Conservation (phyloP, 2,797 vertebrate species). For the Spea hammondii region DNA sequence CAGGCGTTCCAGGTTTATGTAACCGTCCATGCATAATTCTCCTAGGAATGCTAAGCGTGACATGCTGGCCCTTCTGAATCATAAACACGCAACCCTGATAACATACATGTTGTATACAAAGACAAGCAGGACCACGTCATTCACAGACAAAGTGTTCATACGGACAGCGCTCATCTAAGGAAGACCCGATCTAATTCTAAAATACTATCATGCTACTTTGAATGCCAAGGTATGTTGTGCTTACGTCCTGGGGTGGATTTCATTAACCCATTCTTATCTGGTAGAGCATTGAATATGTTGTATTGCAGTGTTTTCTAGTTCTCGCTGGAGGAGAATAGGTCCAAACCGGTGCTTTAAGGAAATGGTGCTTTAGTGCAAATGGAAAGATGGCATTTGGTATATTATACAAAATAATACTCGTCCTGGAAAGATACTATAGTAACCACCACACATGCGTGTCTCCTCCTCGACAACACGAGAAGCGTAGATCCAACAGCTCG, state of each 20-base stretch:
- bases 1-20: slow-evolving; percentile 25
- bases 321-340: slow-evolving; percentile 5
- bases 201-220: neutral
- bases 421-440: neutral
- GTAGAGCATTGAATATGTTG: neutral
- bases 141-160: slow-evolving; percentile 4
- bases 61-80: neutral
- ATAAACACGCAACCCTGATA: neutral
- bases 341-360: slow-evolving; percentile 37
- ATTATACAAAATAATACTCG: neutral
- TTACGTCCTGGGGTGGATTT: neutral
- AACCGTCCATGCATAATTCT: slow-evolving; percentile 15
- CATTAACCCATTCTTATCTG: slow-evolving; percentile 2
- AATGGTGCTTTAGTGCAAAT: slow-evolving; percentile 40
- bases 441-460: neutral
- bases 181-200: neutral
- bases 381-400: slow-evolving; percentile 27
- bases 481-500: neutral
- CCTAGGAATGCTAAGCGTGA: slow-evolving; percentile 5
- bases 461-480: neutral
- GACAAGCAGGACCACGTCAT: neutral
- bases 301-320: neutral
- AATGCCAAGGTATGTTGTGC: neutral
- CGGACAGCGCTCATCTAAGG: neutral
- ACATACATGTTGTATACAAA: neutral